Percentiles rank a stretch among this genome's conserved stretches.
Conservation (phyloP, 37 sponge, comb jelly and placozoan species). For the Crambe crambe region DNA sequence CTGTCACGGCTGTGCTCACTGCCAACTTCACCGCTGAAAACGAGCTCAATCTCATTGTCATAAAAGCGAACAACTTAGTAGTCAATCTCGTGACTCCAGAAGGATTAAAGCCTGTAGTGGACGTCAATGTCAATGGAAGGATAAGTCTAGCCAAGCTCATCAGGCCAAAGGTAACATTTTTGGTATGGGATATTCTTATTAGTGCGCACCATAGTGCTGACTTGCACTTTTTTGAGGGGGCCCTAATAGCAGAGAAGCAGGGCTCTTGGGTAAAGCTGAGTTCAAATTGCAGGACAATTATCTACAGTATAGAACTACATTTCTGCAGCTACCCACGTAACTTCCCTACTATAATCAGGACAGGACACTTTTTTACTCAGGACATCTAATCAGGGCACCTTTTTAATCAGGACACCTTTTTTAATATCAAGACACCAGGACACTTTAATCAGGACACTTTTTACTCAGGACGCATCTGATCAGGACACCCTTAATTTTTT, state of each 20-base stretch:
- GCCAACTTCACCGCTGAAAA: constrained; percentile 86
- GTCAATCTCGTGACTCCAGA: constrained; percentile 77
- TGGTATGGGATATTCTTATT: constrained; percentile 19
- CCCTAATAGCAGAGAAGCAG: too few relatives aligned
- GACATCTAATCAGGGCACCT: constrained; percentile 60
- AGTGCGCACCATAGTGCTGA: constrained; percentile 18
- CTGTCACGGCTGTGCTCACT: constrained; percentile 63
- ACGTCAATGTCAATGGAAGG: constrained; percentile 77
- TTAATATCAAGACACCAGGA: not conserved
- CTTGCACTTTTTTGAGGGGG: too few relatives aligned
- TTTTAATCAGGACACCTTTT: constrained; percentile 38
- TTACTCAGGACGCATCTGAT: too few relatives aligned
- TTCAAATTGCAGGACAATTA: too few relatives aligned
- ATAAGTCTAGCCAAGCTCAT: constrained; percentile 74
- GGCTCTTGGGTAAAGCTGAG: too few relatives aligned
- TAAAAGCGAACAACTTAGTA: constrained; percentile 74
- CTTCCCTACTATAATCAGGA: too few relatives aligned
- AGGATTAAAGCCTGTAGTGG: constrained; percentile 83
- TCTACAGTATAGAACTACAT: too few relatives aligned
- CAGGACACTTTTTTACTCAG: too few relatives aligned
- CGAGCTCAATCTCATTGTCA: constrained; percentile 82
- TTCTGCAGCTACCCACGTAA: too few relatives aligned
- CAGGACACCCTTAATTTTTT: too few relatives aligned
- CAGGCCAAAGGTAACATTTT: constrained; percentile 40
- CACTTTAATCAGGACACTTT: not conserved